Conservation (phyloP, 1,140 invertebrate genomes). For the Hormaphis cornu region DNA sequence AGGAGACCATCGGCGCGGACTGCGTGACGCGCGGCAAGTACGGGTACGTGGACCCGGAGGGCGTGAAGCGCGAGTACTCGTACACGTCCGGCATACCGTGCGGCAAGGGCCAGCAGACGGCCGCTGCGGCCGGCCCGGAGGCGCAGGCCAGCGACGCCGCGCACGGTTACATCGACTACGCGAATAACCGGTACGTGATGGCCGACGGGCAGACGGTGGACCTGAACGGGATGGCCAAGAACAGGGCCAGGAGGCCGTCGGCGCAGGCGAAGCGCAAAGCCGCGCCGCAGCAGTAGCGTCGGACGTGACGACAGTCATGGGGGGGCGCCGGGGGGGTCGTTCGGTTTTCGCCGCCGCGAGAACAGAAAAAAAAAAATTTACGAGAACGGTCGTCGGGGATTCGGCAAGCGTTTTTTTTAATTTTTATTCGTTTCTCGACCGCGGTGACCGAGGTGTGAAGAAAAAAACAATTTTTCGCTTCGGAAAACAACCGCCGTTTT, state of each 20-base stretch:
- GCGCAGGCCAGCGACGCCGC: slow-evolving; percentile 42
- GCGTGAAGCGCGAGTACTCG: slow-evolving; percentile 58
- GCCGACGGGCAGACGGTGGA: slow-evolving; percentile 60
- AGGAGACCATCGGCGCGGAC: slow-evolving; percentile 68
- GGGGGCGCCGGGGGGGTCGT: too few relatives aligned
- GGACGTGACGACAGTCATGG: too few relatives aligned
- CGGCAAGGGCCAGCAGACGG: slow-evolving; percentile 49
- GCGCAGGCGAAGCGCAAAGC: slow-evolving; percentile 21
- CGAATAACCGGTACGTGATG: slow-evolving; percentile 58
- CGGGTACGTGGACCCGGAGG: slow-evolving; percentile 73
- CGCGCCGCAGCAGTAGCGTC: neutral
- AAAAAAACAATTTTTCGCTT: too few relatives aligned
- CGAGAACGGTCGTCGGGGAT: too few relatives aligned
- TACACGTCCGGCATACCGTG: slow-evolving; percentile 62
- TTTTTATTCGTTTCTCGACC: too few relatives aligned
- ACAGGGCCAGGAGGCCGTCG: slow-evolving; percentile 54
- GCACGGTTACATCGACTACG: slow-evolving; percentile 56
- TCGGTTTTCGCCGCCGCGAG: too few relatives aligned
- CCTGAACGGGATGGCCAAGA: slow-evolving; percentile 57
- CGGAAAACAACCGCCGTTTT: too few relatives aligned
- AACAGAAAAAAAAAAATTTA: too few relatives aligned
- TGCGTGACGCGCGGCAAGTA: slow-evolving; percentile 72
- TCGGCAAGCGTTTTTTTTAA: too few relatives aligned
- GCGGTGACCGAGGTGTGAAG: too few relatives aligned
- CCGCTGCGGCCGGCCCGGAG: neutral